Evolutionary conservation across 2,797 vertebrate genomes (phyloP), one percentile per base, ranked within the genome.

Genomic region (Galaxias olidus): DNA sequence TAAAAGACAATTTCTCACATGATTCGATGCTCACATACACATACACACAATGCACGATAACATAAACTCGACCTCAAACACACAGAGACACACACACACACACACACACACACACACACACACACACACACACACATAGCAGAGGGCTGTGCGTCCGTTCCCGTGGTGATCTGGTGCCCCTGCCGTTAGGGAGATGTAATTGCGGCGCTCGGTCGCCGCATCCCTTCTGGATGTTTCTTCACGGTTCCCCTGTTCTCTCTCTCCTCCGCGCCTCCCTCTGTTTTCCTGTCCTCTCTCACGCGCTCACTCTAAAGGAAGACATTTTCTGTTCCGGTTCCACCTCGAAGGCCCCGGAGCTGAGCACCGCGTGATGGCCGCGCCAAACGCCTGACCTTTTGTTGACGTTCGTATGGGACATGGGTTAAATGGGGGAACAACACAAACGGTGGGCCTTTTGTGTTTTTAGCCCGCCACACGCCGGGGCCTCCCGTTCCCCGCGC

Each of bases 291-390:
- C 9, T 5, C 47, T 56, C 19, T 12, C 9, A 59, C 79, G 40
- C 46, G 86, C 83, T 90, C 87, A 84, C 81, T 88, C 70, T n/a
- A 82, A 84, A 88, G 86, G 86, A 90, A 88, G 87, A 88, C 77
- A 73, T 78, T 71, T 79, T 69, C 45, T 43, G 78, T 66, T 82
- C 69, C 81, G 58, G 4, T 63, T 49, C 47, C 11, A 11, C n/a
- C 6, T 55, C 30, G 6, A 30, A 30, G 30, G 30, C 30, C 30
- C n/a, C 6, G 30, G 3, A 2, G 30, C 6, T 30, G 3, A 30
- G 18, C 49, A 15, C 18, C 49, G 15, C 49, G 6, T 30, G n/a
- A n/a, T 30, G 30, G 6, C 30, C 30, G 30, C 30, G 30, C 30
- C 30, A 30, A 30, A 30, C 30, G 6, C 6, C 30, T 30, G 30